A percentile compares a stretch with the other conserved stretches of the same genome.
phyloP scores from a whole-genome alignment of 2,113 vertebrate species.

The Tachuris rubrigastra region DNA sequence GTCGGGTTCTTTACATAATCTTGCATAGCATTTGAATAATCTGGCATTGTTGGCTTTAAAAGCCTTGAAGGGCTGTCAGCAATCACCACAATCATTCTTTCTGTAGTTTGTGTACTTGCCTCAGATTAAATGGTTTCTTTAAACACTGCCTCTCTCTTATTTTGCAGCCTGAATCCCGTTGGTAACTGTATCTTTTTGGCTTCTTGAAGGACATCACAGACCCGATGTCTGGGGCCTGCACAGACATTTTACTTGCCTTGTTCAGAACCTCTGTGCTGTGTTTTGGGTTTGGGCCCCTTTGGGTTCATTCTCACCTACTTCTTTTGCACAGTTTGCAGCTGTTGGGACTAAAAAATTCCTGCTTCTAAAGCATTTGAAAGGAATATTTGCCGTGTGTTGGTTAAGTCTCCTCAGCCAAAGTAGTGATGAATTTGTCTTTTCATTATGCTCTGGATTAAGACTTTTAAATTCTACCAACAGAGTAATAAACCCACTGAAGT shows the following conservation, averaged over 20 bases:
- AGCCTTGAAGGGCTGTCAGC: neutral
- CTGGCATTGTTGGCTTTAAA: neutral
- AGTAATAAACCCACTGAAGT: neutral
- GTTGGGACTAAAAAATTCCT: neutral
- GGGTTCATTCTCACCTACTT: neutral
- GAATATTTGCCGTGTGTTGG: neutral
- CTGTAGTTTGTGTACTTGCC: neutral
- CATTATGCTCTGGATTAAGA: neutral
- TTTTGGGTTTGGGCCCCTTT: neutral
- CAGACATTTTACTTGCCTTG: neutral
- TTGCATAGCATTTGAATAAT: neutral
- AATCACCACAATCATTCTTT: neutral
- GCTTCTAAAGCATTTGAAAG: neutral
- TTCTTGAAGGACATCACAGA: too few species aligned
- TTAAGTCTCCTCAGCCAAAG: neutral
- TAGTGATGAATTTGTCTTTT: neutral
- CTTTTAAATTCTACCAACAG: neutral
- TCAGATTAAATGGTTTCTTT: neutral
- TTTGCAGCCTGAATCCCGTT: neutral
- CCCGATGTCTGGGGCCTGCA: neutral
- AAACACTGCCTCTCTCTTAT: neutral
- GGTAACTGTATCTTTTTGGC: neutral
- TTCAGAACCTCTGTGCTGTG: neutral
- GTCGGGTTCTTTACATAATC: neutral
- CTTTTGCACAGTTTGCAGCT: neutral